Conservation (phyloP, 2,113 vertebrate species). For the Sander vitreus region DNA sequence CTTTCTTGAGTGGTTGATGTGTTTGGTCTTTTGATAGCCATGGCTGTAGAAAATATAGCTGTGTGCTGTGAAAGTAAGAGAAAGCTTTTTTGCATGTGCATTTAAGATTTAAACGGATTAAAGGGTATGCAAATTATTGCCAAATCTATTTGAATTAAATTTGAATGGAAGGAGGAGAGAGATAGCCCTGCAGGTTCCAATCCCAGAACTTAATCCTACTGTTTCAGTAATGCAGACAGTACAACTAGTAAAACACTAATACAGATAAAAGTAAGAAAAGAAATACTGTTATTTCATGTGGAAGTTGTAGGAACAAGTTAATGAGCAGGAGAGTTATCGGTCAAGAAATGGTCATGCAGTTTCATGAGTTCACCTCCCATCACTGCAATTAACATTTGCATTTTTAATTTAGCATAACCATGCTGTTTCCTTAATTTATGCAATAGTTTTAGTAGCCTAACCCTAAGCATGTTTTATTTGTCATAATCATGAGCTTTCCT, state of each 20-base stretch:
- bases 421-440: not conserved
- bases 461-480: no score
- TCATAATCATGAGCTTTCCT: not conserved
- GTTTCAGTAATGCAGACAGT: not conserved
- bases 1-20: slow-evolving; percentile 41
- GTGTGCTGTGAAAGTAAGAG: not conserved
- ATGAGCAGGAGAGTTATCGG: not conserved
- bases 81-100: slow-evolving; percentile 4
- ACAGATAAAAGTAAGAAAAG: not conserved
- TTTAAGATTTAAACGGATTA: slow-evolving; percentile 17
- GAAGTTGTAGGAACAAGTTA: not conserved
- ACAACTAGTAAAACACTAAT: not conserved
- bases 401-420: not conserved
- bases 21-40: slow-evolving; percentile 23
- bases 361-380: not conserved
- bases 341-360: not conserved
- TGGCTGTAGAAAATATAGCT: slow-evolving; percentile 27
- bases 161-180: not conserved
- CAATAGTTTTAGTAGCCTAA: no score
- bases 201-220: not conserved
- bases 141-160: slow-evolving; percentile 5
- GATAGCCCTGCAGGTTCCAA: no score
- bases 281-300: not conserved
- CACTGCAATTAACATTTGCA: not conserved
- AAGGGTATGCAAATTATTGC: slow-evolving; percentile 3